phyloP scores from a whole-genome alignment of 2,797 vertebrate species.

The Mormyrus proboscirostris region DNA sequence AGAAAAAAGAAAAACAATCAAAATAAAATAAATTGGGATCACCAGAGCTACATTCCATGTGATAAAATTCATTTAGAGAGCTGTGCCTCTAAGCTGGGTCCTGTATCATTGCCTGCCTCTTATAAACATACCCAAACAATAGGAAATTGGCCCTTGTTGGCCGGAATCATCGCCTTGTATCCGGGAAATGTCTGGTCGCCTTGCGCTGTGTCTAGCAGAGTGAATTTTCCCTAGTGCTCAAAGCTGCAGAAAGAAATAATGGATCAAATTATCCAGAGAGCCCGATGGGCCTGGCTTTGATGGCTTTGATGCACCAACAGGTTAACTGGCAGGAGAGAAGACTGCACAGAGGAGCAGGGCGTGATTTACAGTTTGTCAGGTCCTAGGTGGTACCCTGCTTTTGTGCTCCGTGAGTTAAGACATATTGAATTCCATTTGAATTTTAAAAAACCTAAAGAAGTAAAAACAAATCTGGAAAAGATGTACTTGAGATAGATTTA shows the following conservation, averaged over 20 bases:
- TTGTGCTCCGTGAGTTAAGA: neutral
- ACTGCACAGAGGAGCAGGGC: neutral
- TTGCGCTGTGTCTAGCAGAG: neutral
- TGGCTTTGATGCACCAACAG: neutral
- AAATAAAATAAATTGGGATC: conserved; percentile 8
- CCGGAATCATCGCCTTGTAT: neutral
- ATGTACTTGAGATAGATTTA: neutral
- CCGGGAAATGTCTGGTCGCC: neutral
- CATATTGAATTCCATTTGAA: neutral
- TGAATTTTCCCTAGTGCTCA: neutral
- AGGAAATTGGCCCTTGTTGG: neutral
- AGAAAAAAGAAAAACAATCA: neutral
- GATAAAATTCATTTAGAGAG: conserved; percentile 4
- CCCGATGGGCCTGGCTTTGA: neutral
- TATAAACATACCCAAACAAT: conserved; percentile 3
- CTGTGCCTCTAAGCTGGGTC: neutral
- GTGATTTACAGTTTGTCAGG: neutral
- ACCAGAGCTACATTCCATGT: neutral
- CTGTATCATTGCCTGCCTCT: neutral
- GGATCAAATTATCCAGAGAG: neutral
- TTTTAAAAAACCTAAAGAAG: neutral
- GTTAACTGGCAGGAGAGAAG: neutral
- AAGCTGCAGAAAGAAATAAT: neutral
- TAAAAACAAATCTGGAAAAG: neutral
- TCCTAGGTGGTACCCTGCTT: neutral